A percentile compares a stretch with the other conserved stretches of the same genome.
Conservation (phyloP, 2,113 vertebrate species). For the Cynoglossus semilaevis region DNA sequence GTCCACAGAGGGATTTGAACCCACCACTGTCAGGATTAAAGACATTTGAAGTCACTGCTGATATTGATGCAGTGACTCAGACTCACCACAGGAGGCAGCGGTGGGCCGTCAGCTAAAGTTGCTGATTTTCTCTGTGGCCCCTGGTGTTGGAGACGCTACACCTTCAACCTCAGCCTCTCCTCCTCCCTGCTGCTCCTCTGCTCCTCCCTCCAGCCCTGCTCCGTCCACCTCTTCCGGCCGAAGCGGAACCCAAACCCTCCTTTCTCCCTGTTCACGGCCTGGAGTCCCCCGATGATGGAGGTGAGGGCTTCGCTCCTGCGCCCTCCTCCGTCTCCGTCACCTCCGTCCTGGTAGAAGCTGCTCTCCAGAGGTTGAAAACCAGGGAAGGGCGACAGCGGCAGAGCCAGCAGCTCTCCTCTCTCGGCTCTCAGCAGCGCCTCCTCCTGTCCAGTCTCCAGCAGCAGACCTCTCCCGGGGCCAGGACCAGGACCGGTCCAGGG, state of each 20-base stretch:
- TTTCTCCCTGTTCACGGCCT: constrained; percentile 74
- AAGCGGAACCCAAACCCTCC: constrained; percentile 79
- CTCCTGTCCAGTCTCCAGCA: neutral
- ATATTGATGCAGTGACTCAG: no score
- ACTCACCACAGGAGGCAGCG: no score
- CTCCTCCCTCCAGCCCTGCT: neutral
- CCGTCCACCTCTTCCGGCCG: constrained; percentile 64
- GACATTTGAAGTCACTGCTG: no score
- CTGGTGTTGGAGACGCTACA: no score
- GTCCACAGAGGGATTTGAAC: no score
- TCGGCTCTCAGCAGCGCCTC: constrained; percentile 32
- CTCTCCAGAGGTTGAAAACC: constrained; percentile 24
- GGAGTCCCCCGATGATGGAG: constrained; percentile 71
- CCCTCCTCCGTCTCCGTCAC: constrained; percentile 41
- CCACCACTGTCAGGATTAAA: no score
- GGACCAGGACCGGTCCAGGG: neutral
- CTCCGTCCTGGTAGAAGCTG: constrained; percentile 43
- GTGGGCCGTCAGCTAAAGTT: no score
- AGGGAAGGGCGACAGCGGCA: constrained; percentile 16
- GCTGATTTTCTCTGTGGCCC: no score
- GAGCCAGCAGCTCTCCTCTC: constrained; percentile 36
- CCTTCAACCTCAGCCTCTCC: neutral
- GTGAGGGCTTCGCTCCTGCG: constrained; percentile 65
- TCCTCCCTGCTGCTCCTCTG: constrained; percentile 1
- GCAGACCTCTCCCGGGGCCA: no score